Evolutionary conservation across 2,888 invertebrate genomes (phyloP).

Genomic region (Cremastinae sp.): DNA sequence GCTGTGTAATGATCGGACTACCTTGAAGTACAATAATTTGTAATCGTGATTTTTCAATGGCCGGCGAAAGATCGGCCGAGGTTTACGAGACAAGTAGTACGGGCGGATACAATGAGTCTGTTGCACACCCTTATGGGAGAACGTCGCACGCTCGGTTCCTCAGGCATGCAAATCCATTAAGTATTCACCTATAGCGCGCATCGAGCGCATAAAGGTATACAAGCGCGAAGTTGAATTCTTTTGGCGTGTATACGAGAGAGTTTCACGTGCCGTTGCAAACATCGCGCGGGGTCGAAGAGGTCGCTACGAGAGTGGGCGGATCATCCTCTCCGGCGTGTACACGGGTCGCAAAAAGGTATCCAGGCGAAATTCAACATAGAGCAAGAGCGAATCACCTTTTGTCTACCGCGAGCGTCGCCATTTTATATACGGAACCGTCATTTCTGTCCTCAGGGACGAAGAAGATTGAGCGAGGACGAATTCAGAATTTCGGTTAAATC

Average conservation of each 20-base stretch:
- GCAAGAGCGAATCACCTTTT: slow-evolving; percentile 27
- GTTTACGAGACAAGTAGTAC: no score
- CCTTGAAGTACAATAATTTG: no score
- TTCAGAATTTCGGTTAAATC: slow-evolving; percentile 1
- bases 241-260: slow-evolving; percentile 15
- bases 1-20: no score
- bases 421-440: background rate
- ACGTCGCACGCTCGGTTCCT: slow-evolving; percentile 50
- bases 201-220: background rate
- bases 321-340: slow-evolving; percentile 40
- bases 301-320: slow-evolving; percentile 60
- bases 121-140: slow-evolving; percentile 29
- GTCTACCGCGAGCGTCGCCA: slow-evolving; percentile 19
- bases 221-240: background rate
- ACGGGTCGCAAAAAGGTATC: slow-evolving; percentile 36
- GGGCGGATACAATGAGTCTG: background rate
- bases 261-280: slow-evolving; percentile 49
- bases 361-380: slow-evolving; percentile 46
- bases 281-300: slow-evolving; percentile 56
- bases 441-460: background rate
- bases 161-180: slow-evolving; percentile 61
- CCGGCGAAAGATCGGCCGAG: no score
- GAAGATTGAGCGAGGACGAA: slow-evolving; percentile 6
- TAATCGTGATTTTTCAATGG: no score
- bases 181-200: slow-evolving; percentile 27